Base-by-base conservation (phyloP, 2,888 invertebrate genomes). In the Patella caerulea region DNA sequence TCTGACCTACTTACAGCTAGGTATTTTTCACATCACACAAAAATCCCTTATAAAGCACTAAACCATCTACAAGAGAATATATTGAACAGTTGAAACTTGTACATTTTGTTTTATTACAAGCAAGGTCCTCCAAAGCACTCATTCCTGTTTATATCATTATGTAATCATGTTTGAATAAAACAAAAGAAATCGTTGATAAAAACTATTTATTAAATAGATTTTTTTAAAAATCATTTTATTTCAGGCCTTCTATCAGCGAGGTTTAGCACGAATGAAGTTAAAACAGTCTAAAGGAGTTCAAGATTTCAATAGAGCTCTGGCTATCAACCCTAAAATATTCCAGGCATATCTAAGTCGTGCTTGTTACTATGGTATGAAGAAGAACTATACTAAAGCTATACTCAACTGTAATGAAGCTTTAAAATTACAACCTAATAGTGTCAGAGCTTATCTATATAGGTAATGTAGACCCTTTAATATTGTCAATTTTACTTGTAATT, bases 351-450 rank as follows among this genome's bases (percentile, higher is more conserved):
- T 92, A 70, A 90, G 91, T 75, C 76, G 92, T 77, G 92, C 92
- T 5, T 90, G 91, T 73, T 91, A 88, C 81, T 92, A 90, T 83
- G 92, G 91, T 1, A 84, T 89, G 83, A 88, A 88, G 77, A 86
- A 87, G 1, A 87, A 87, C 71, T 90, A 88, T 78, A 87, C 90
- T 14, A 92, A 92, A 81, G 92, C 90, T 69, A 91, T 92, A 72
- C 86, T 92, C 70, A 92, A 92, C 86, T 92, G 92, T 83, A 92
- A 92, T 81, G 91, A 92, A 82, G 92, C 91, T 65, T 87, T 92
- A 74, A 88, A 86, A 78, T 84, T 92, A 52, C 90, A 91, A 81
- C 91, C 92, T 5, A 86, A 88, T 74, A 91, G 91, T 84, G 88
- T 91, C 53, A 83, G 92, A 59, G 89, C 90, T 17, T 91, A 89